phyloP scores from a whole-genome alignment of 1,140 invertebrate species.

The Schlechtendalia chinensis region DNA sequence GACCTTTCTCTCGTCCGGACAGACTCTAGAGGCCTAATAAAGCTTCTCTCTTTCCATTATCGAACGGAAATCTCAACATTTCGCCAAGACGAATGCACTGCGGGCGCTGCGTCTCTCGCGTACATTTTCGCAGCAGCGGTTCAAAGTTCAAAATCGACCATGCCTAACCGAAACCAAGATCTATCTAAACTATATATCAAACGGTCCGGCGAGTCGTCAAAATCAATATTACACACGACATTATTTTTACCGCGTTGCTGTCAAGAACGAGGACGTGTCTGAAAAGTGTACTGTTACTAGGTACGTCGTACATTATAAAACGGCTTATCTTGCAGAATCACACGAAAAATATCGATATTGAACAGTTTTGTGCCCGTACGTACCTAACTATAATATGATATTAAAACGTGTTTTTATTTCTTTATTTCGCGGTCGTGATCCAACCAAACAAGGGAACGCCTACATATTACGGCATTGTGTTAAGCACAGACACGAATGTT shows the following conservation, averaged over 20 bases:
- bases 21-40: no score
- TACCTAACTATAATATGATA: background rate
- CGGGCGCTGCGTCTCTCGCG: background rate
- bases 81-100: background rate
- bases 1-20: background rate
- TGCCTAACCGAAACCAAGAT: background rate
- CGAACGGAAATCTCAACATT: background rate
- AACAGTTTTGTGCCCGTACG: no score
- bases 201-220: no score
- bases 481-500: slow-evolving; percentile 16
- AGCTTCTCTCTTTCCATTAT: background rate
- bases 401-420: background rate
- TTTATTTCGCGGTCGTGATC: slow-evolving; percentile 31
- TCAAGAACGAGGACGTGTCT: no score
- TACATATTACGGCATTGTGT: slow-evolving; percentile 37
- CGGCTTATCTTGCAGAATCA: no score
- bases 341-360: background rate
- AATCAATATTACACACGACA: no score
- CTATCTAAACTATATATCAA: no score
- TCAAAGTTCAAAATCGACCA: background rate
- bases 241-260: no score
- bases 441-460: slow-evolving; percentile 28
- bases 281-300: no score
- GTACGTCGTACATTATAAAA: no score
- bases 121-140: background rate